Evolutionary conservation across 1,140 invertebrate species (phyloP).

Genomic region (Leptestheria dahalacensis): DNA sequence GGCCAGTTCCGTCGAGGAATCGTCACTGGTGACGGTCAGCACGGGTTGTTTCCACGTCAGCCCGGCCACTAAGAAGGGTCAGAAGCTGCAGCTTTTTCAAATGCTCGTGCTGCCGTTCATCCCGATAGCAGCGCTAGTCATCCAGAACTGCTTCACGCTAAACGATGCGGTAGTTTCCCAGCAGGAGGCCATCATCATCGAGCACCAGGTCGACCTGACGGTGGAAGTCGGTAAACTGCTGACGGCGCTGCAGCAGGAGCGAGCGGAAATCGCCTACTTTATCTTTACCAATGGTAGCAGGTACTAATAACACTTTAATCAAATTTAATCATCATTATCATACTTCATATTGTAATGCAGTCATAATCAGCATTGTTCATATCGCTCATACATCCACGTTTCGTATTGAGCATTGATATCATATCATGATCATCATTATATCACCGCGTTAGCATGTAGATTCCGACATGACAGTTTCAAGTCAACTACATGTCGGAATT

Average conservation of each 20-base stretch:
- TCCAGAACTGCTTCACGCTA: conserved; percentile 44
- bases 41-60: conserved; percentile 29
- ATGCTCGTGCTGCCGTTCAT: conserved; percentile 68
- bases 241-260: conserved; percentile 26
- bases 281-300: conserved; percentile 21
- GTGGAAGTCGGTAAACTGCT: conserved; percentile 27
- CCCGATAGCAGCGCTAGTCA: conserved; percentile 63
- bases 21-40: background rate
- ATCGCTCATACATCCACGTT: too few relatives aligned
- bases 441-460: too few relatives aligned
- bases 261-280: conserved; percentile 24
- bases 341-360: too few relatives aligned
- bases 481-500: too few relatives aligned
- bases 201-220: conserved; percentile 44
- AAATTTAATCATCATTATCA: too few relatives aligned
- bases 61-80: conserved; percentile 43
- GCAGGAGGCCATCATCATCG: conserved; percentile 60
- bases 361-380: too few relatives aligned
- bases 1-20: background rate
- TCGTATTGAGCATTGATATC: too few relatives aligned
- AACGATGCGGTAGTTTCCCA: conserved; percentile 55
- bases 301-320: too few relatives aligned
- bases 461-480: too few relatives aligned
- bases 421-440: too few relatives aligned
- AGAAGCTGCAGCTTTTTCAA: conserved; percentile 43